Percentiles rank a stretch among this genome's conserved stretches.
These are phyloP conservation scores for Sphaerophoria taeniata DNA, from an alignment of 2,888 invertebrate genomes.

Conservation along the genomic window DNA sequence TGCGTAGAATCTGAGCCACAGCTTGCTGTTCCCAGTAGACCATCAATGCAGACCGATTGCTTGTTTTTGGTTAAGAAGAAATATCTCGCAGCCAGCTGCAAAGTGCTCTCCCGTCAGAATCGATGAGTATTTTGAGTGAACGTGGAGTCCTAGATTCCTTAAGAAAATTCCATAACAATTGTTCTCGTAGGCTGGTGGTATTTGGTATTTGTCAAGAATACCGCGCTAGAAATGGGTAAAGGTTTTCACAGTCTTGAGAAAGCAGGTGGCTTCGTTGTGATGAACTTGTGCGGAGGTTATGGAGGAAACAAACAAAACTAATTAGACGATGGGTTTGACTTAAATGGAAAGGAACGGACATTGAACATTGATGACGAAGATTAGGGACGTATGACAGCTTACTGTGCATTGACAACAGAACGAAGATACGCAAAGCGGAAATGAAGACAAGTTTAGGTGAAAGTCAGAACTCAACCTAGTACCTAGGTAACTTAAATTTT, in stretches of 20 bases:
- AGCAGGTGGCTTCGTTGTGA: constrained; percentile 46
- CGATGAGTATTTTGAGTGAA: constrained; percentile 52
- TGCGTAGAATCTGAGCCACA: constrained; percentile 60
- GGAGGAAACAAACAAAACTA: constrained; percentile 19
- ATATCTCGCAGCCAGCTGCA: constrained; percentile 42
- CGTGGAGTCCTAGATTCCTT: constrained; percentile 62
- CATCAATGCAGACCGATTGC: background rate
- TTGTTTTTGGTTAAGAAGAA: constrained; percentile 58
- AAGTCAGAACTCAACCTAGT: too few relatives aligned
- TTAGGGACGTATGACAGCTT: constrained; percentile 34
- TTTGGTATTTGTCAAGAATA: constrained; percentile 53
- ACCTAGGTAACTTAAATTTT: too few relatives aligned
- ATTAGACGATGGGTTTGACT: constrained; percentile 50
- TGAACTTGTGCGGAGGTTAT: constrained; percentile 24
- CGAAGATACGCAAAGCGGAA: too few relatives aligned
- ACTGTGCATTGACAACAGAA: background rate
- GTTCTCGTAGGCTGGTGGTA: constrained; percentile 46
- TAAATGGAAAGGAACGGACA: constrained; percentile 49
- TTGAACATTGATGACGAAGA: constrained; percentile 13
- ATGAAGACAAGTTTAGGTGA: too few relatives aligned
- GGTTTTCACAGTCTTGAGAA: constrained; percentile 16
- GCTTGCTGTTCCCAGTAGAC: constrained; percentile 5
- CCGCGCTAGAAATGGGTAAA: constrained; percentile 29
- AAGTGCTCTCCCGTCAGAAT: constrained; percentile 31
- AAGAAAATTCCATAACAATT: constrained; percentile 66